phyloP scores from a whole-genome alignment of 2,113 vertebrate genomes.

The Eptesicus fuscus region DNA sequence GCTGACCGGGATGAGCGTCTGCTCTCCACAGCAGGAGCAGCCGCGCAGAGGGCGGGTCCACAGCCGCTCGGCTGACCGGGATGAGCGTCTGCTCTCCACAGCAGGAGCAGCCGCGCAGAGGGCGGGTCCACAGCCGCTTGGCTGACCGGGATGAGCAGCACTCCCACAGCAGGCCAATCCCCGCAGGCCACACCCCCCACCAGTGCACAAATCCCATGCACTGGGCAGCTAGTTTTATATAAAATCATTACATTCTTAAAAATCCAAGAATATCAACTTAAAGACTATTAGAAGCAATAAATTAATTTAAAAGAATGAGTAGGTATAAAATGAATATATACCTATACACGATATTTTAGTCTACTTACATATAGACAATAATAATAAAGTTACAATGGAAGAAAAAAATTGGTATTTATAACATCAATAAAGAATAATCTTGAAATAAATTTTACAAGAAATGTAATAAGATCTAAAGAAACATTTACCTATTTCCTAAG shows the following conservation, averaged over 20 bases:
- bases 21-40: too few relatives aligned
- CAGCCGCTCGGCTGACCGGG: too few relatives aligned
- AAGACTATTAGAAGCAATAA: background rate
- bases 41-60: too few relatives aligned
- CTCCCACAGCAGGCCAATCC: too few relatives aligned
- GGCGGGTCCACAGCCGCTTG: too few relatives aligned
- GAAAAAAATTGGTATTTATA: background rate
- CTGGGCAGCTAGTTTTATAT: background rate
- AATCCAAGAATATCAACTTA: background rate
- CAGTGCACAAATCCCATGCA: too few relatives aligned
- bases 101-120: too few relatives aligned
- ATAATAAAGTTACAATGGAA: background rate
- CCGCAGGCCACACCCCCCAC: too few relatives aligned
- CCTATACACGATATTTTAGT: background rate
- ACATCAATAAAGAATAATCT: background rate
- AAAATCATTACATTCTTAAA: background rate
- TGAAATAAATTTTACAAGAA: constrained; percentile 3
- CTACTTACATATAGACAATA: background rate
- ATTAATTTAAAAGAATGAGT: background rate
- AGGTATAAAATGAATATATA: background rate
- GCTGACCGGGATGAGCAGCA: too few relatives aligned
- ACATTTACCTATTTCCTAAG: background rate
- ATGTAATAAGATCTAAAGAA: background rate
- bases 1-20: too few relatives aligned
- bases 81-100: too few relatives aligned